Percentiles rank a stretch among this genome's conserved stretches.
phyloP scores from a whole-genome alignment of 2,113 vertebrate species.

The Daubentonia madagascariensis region DNA sequence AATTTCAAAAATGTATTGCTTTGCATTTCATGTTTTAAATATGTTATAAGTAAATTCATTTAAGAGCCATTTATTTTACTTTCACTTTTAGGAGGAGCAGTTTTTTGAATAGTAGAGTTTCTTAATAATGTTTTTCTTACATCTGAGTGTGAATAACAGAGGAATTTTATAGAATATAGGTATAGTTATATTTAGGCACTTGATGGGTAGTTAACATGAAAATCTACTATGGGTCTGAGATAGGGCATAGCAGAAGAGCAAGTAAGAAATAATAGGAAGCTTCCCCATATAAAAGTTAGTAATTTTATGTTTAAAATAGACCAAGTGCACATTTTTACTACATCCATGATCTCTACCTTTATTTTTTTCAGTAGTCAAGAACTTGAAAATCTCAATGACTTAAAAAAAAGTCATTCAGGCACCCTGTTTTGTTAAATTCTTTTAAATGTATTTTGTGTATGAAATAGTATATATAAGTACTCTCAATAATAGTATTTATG shows the following conservation, averaged over 20 bases:
- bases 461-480: background rate
- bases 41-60: background rate
- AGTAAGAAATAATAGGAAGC: background rate
- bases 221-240: background rate
- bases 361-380: background rate
- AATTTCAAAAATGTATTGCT: conserved; percentile 66
- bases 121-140: background rate
- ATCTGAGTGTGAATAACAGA: background rate
- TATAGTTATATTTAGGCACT: background rate
- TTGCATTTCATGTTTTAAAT: conserved; percentile 57
- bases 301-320: background rate
- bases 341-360: background rate
- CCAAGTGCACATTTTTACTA: background rate
- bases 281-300: background rate
- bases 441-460: background rate
- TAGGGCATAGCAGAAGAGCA: background rate
- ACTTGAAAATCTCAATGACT: background rate
- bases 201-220: background rate
- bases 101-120: conserved; percentile 10
- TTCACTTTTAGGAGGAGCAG: conserved; percentile 18
- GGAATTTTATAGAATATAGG: background rate
- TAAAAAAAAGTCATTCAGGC: background rate
- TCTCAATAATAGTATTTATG: background rate
- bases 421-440: background rate
- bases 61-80: conserved; percentile 47